Conservation (phyloP, 2,888 invertebrate species). For the Gymnoscelis rufifasciata region DNA sequence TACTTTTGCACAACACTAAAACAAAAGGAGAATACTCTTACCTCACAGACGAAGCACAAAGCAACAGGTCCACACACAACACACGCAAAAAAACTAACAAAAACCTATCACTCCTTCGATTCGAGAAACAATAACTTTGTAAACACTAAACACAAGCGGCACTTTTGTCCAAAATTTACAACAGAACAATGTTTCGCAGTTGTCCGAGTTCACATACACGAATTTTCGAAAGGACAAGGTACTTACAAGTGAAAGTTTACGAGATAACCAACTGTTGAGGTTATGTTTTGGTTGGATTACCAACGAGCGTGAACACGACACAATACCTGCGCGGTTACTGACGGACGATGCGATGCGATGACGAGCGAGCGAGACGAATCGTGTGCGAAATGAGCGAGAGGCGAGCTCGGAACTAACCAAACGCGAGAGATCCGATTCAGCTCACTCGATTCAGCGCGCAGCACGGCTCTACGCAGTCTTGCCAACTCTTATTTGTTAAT, state of each 20-base stretch:
- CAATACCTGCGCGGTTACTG: conserved; percentile 55
- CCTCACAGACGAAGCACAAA: conserved; percentile 46
- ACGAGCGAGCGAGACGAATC: background rate
- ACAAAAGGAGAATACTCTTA: conserved; percentile 17
- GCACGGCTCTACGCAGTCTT: no score
- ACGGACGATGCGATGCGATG: conserved; percentile 25
- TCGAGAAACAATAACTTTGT: conserved; percentile 59
- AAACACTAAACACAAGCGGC: conserved; percentile 51
- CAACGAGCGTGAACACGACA: conserved; percentile 39
- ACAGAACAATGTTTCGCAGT: conserved; percentile 4
- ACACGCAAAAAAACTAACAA: conserved; percentile 40
- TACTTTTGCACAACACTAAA: background rate
- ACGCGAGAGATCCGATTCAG: no score
- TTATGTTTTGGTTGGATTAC: conserved; percentile 60
- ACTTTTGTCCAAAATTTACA: conserved; percentile 7
- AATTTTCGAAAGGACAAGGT: conserved; percentile 20
- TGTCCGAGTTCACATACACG: conserved; percentile 11
- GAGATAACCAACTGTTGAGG: conserved; percentile 47
- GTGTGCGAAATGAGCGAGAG: background rate
- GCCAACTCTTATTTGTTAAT: no score
- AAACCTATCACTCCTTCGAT: conserved; percentile 46
- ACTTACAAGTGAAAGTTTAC: conserved; percentile 51
- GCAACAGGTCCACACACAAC: conserved; percentile 52
- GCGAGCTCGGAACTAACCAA: no score
- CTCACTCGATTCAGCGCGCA: no score